Conservation (phyloP, 1,140 invertebrate genomes). For the Anastrepha obliqua region DNA sequence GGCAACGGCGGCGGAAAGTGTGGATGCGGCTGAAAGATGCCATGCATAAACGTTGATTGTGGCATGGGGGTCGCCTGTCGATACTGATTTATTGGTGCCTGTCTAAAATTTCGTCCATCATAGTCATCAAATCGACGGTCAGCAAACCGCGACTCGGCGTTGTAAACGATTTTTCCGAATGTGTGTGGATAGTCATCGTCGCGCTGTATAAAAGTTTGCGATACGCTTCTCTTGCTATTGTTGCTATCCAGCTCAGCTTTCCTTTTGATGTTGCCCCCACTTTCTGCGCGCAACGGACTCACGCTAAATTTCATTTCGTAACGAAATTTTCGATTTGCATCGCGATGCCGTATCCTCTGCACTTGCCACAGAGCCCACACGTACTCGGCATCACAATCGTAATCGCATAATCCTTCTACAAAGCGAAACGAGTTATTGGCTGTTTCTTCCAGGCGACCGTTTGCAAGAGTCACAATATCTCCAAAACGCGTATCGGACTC, state of each 20-base stretch:
- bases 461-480: conserved; percentile 79
- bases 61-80: conserved; percentile 61
- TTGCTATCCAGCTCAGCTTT: conserved; percentile 54
- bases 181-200: conserved; percentile 71
- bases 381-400: conserved; percentile 67
- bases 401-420: conserved; percentile 72
- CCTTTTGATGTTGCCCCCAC: conserved; percentile 42
- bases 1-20: conserved; percentile 55
- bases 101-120: conserved; percentile 41
- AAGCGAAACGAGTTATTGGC: conserved; percentile 76
- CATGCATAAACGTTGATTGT: conserved; percentile 64
- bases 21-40: conserved; percentile 64
- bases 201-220: conserved; percentile 68
- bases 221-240: conserved; percentile 7
- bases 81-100: background rate
- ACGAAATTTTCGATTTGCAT: conserved; percentile 75
- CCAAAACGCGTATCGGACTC: conserved; percentile 75
- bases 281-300: conserved; percentile 70
- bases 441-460: conserved; percentile 77
- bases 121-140: conserved; percentile 64
- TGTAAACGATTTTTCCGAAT: conserved; percentile 63
- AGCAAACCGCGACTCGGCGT: conserved; percentile 60
- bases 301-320: conserved; percentile 81
- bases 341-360: conserved; percentile 79
- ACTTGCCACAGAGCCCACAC: conserved; percentile 80